A percentile compares a stretch with the other conserved stretches of the same genome.
Conservation (phyloP, 1,140 invertebrate genomes). For the Reticulitermes speratus region DNA sequence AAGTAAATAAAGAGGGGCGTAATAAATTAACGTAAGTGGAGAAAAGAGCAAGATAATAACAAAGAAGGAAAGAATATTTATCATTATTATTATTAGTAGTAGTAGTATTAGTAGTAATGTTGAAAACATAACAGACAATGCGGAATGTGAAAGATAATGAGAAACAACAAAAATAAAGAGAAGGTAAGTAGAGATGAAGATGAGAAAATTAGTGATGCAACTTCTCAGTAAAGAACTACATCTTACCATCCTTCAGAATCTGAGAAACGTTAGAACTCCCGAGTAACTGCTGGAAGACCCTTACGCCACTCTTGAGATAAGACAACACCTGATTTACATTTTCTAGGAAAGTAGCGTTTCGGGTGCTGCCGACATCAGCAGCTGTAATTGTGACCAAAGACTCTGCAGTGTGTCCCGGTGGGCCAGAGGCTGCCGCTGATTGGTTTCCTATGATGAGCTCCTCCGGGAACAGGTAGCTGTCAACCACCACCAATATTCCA, state of each 20-base stretch:
- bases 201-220: no score
- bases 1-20: neutral
- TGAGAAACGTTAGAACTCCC: constrained; percentile 58
- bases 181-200: neutral
- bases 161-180: neutral
- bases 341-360: constrained; percentile 48
- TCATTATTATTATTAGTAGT: no score
- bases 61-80: neutral
- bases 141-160: neutral
- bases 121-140: no score
- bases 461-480: constrained; percentile 51
- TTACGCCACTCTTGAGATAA: constrained; percentile 59
- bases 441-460: constrained; percentile 37
- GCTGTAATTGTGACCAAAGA: constrained; percentile 39
- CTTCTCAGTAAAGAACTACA: neutral
- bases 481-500: constrained; percentile 51
- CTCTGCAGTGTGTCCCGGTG: constrained; percentile 40
- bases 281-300: constrained; percentile 64
- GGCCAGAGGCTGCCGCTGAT: neutral
- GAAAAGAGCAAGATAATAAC: neutral
- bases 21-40: neutral
- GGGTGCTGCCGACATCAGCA: neutral
- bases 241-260: constrained; percentile 54
- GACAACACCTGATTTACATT: constrained; percentile 58
- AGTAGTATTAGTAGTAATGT: no score